Evolutionary conservation across 2,797 vertebrate species (phyloP).

Genomic region (Cossypha heuglini): DNA sequence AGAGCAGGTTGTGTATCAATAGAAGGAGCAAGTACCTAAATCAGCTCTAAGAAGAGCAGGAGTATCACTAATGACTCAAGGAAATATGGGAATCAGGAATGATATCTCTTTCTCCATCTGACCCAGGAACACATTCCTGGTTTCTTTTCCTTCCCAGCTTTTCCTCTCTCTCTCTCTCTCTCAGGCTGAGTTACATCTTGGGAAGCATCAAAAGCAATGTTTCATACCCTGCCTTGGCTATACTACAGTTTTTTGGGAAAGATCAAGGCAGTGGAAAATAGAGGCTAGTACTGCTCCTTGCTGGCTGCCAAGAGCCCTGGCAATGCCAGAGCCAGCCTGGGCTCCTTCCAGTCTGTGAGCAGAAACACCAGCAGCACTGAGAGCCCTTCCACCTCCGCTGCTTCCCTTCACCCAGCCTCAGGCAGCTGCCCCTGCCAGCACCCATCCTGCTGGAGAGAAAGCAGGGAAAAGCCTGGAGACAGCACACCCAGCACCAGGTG

Average conservation of each 20-base stretch:
- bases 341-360: neutral
- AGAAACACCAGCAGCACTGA: neutral
- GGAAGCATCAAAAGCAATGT: neutral
- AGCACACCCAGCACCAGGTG: neutral
- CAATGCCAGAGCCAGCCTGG: neutral
- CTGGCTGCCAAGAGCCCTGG: neutral
- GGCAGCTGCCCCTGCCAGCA: neutral
- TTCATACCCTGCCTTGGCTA: neutral
- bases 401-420: neutral
- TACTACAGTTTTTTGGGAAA: neutral
- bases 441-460: neutral
- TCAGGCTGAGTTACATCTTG: neutral
- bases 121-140: neutral
- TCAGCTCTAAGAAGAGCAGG: neutral
- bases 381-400: rapidly evolving
- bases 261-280: neutral
- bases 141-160: neutral
- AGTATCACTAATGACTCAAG: neutral
- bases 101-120: neutral
- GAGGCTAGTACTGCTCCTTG: neutral
- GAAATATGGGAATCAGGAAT: neutral
- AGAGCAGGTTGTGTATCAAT: neutral
- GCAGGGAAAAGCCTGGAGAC: neutral
- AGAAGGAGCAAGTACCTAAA: neutral
- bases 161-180: neutral